Base-by-base conservation (phyloP, 2,797 vertebrate genomes). In the Melanotaenia parkinsoni region DNA sequence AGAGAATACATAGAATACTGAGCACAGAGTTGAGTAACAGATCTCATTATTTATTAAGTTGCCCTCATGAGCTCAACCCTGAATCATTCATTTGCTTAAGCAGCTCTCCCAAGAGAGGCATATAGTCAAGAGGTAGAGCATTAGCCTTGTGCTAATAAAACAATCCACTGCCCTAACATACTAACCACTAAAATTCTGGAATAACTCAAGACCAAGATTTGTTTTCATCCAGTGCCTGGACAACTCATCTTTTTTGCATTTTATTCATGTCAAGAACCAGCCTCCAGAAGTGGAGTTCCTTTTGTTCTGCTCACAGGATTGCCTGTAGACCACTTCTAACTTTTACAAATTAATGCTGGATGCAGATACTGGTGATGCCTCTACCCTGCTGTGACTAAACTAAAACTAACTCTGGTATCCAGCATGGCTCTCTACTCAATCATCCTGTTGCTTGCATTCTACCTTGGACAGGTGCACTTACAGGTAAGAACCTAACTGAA, bases 61-160 rank as follows among this genome's bases (percentile, higher is more conserved):
- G 93, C 92, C 93, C 92, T 95, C 94, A 94, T 95, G 94, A 96
- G 95, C 91, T 95, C 93, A 88, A 91, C 84, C 89, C 94, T 98
- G 96, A 97, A 98, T 97, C 94, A 96, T 98, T 98, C 95, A 98
- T 97, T 95, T 94, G 94, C 91, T 84, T 93, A 88, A 89, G 89
- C 95, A 94, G 92, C 94, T 90, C 94, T 95, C 86, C 76, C 72
- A 37, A 60, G 82, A 84, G 85, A 89, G 71, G 63, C 58, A 77
- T 63, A 77, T 38, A 77, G 75, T 77, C 63, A 67, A 78, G 65
- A 76, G 79, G 82, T 66, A 84, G 54, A 72, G 65, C 70, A 63
- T 87, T 89, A 88, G 88, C 88, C 65, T 72, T 13, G 54, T 77
- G 83, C 86, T 83, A 89, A 90, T 80, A 70, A 86, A 74, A 75